Evolutionary conservation across 2,797 vertebrate species (phyloP).

Genomic region (Hybognathus amarus): DNA sequence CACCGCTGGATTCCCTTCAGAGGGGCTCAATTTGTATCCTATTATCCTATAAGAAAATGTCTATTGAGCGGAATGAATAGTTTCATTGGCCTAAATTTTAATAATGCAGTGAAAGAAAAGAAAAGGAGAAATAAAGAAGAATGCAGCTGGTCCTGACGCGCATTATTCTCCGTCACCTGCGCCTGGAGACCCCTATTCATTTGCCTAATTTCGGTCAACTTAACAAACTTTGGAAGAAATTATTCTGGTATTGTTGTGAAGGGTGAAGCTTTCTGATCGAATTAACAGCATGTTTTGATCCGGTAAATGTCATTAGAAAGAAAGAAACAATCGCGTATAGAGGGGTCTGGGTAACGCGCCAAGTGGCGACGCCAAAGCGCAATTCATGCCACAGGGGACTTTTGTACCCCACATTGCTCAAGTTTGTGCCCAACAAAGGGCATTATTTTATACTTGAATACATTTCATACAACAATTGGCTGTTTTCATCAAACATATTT

Average conservation of each 20-base stretch:
- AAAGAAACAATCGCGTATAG: conserved; percentile 99
- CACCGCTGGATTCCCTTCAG: conserved; percentile 89
- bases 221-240: conserved; percentile 99
- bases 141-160: conserved; percentile 96
- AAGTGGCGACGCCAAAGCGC: conserved; percentile 99
- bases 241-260: conserved; percentile 98
- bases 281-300: conserved; percentile 99
- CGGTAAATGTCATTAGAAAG: conserved; percentile 99
- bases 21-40: conserved; percentile 99
- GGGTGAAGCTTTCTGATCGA: conserved; percentile 99
- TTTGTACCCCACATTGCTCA: conserved; percentile 98
- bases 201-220: conserved; percentile 99
- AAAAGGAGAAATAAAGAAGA: conserved; percentile 91
- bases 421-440: conserved; percentile 97
- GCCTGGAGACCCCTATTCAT: conserved; percentile 98
- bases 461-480: conserved; percentile 99
- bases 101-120: conserved; percentile 92
- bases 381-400: conserved; percentile 95
- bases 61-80: conserved; percentile 99
- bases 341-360: conserved; percentile 95
- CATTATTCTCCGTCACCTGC: conserved; percentile 99
- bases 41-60: conserved; percentile 99
- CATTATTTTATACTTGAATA: conserved; percentile 99
- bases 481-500: conserved; percentile 99
- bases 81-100: conserved; percentile 98